Evolutionary conservation across 2,113 vertebrate genomes (phyloP).

Genomic region (Poeciliopsis occidentalis): DNA sequence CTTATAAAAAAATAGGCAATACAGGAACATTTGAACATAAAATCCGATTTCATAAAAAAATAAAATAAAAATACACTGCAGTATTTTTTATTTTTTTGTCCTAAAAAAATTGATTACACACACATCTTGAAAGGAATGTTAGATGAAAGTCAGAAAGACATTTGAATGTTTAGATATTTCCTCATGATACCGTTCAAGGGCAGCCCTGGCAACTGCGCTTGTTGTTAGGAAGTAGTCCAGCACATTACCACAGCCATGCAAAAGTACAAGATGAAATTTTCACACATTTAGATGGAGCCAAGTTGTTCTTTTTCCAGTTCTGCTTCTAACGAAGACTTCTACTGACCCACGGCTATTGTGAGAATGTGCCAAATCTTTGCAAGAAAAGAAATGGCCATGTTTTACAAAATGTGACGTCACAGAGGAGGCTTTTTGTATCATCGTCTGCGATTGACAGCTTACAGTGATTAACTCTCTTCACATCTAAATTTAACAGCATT

Average conservation of each 20-base stretch:
- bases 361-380: not conserved
- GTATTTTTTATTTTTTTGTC: too few relatives aligned
- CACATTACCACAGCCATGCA: not conserved
- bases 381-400: not conserved
- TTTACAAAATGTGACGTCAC: not conserved
- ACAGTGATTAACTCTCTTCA: not conserved
- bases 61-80: too few relatives aligned
- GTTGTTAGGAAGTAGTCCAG: not conserved
- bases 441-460: not conserved
- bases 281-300: not conserved
- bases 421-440: not conserved
- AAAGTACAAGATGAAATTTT: not conserved
- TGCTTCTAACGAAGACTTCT: not conserved
- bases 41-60: too few relatives aligned
- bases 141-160: not conserved
- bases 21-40: too few relatives aligned
- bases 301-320: not conserved
- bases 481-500: slow-evolving; percentile 7
- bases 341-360: not conserved
- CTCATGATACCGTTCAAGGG: not conserved
- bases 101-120: too few relatives aligned
- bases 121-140: not conserved
- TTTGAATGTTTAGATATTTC: not conserved
- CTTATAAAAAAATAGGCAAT: too few relatives aligned
- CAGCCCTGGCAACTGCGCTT: not conserved